Base-by-base conservation (phyloP, 2,888 invertebrate species). In the Catocala nupta region DNA sequence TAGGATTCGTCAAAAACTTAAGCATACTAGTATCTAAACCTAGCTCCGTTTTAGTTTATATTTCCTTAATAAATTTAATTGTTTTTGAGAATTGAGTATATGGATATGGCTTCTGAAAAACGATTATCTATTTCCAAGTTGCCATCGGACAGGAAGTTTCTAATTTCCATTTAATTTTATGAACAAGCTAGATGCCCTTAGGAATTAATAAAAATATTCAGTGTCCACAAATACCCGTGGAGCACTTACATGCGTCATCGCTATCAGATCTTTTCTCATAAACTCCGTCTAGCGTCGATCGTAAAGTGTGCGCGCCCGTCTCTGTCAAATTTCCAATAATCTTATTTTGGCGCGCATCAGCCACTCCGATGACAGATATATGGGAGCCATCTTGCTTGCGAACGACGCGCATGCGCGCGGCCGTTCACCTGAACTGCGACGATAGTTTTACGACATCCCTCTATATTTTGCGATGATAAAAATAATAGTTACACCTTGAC, bases 321-420 rank as follows among this genome's bases (percentile, higher is more conserved):
- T 89, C 90, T 90, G 92, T 93, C 92, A 91, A 92, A 91, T 91
- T 90, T 91, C 91, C 91, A 87, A 90, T 90, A 90, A 92, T 91
- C 91, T 93, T 93, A 94, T 93, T 94, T 93, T 93, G 93, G 93
- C 93, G 93, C 90, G 92, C 92, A 92, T 93, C 92, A 93, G 91
- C 90, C 87, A 84, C 82, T 61, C 77, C 87, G 93, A 88, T 90
- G 93, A 94, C 82, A 84, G 93, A 94, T 89, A 90, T 92, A 94
- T 90, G 90, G 88, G 73, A 81, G 91, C 90, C 92, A 90, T 90
- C 90, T 87, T 87, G 63, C 47, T 44, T 59, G 90, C 82, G 87
- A 87, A 82, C 84, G 89, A 87, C 79, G 83, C 86, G 86, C 83
- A 76, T 76, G 80, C 83, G 81, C 82, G 84, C 86, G 93, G 92